These are phyloP conservation scores for Seriola dumerili DNA, from an alignment of 2,113 vertebrate species.

Conservation along the genomic window DNA sequence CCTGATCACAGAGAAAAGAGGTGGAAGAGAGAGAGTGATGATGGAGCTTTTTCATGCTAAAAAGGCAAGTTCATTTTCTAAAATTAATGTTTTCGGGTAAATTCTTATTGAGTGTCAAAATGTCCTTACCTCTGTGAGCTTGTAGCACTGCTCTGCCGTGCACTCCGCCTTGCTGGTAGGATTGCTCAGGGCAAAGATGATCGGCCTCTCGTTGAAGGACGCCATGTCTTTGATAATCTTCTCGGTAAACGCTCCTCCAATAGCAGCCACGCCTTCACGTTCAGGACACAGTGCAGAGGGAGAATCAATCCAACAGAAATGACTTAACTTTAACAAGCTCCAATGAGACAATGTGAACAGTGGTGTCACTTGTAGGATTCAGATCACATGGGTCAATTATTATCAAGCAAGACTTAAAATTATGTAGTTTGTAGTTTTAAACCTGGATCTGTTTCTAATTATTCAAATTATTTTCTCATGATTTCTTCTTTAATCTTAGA, in stretches of 20 bases:
- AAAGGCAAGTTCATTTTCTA: too few species aligned
- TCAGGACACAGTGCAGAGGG: constrained; percentile 26
- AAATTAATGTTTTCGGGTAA: too few species aligned
- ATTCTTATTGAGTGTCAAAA: too few species aligned
- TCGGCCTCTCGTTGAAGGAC: constrained; percentile 91
- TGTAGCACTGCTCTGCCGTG: constrained; percentile 96
- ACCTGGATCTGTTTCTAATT: not conserved
- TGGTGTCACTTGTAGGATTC: not conserved
- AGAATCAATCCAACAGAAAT: constrained; percentile 8
- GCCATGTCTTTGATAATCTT: constrained; percentile 95
- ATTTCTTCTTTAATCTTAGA: not conserved
- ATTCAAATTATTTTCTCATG: not conserved
- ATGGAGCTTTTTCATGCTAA: too few species aligned
- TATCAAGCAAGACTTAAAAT: not conserved
- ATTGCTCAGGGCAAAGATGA: constrained; percentile 97
- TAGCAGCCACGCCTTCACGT: constrained; percentile 91
- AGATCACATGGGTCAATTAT: not conserved
- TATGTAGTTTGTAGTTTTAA: not conserved
- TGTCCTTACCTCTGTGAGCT: constrained; percentile 88
- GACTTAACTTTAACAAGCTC: not conserved
- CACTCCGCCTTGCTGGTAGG: constrained; percentile 98
- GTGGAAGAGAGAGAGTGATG: not conserved
- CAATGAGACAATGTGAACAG: not conserved
- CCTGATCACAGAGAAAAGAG: constrained; percentile 79
- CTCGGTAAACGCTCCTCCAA: constrained; percentile 93